phyloP scores from a whole-genome alignment of 30 jellyfish, hydroid and myxozoan genomes.

The Chrysaora quinquecirrha region DNA sequence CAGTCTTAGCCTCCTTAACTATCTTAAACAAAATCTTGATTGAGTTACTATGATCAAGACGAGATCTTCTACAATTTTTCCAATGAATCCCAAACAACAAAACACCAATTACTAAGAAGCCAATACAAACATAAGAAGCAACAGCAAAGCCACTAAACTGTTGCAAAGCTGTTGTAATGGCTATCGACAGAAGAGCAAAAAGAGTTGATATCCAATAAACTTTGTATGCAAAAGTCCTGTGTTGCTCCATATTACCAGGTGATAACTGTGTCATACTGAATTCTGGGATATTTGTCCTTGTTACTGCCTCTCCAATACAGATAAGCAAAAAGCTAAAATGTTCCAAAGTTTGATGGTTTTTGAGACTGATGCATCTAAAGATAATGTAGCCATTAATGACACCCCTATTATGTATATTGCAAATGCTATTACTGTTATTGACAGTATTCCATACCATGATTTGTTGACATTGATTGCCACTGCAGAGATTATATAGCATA shows the following conservation, averaged over 20 bases:
- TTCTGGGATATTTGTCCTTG: constrained; percentile 64
- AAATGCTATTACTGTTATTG: constrained; percentile 57
- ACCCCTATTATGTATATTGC: constrained; percentile 38
- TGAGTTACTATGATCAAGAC: not conserved
- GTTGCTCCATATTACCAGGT: constrained; percentile 12
- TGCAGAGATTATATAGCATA: constrained; percentile 41
- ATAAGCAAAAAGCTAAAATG: constrained; percentile 57
- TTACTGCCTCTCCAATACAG: constrained; percentile 78
- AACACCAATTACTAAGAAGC: constrained; percentile 32
- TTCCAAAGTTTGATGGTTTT: constrained; percentile 14
- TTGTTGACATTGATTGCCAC: constrained; percentile 37
- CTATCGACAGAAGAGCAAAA: constrained; percentile 34
- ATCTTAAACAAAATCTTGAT: constrained; percentile 26
- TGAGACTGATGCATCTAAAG: not conserved
- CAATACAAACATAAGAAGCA: constrained; percentile 65
- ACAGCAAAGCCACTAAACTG: constrained; percentile 69
- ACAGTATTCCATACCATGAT: constrained; percentile 5
- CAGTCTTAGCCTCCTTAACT: constrained; percentile 49
- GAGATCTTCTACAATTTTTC: constrained; percentile 30
- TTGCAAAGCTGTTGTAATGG: constrained; percentile 62
- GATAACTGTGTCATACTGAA: constrained; percentile 43
- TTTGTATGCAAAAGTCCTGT: constrained; percentile 24
- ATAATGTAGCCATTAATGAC: not conserved
- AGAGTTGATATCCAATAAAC: constrained; percentile 75
- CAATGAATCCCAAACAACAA: constrained; percentile 45